A percentile compares a stretch with the other conserved stretches of the same genome.
Evolutionary conservation across 2,113 vertebrate species (phyloP).

Genomic region (mouse (Mus musculus)): GRCm39 chr9:65533501-65534000

Average conservation of each 20-base stretch:
- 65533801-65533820: neutral
- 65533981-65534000: neutral
- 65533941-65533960: neutral
- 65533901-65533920: neutral
- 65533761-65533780: neutral
- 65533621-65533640: neutral
- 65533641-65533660: neutral
- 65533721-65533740: neutral
- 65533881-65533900: neutral
- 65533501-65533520: neutral
- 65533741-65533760: neutral
- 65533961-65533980: neutral
- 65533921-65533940: neutral
- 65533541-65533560: neutral
- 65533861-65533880: neutral
- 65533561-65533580: slow-evolving; percentile 1
- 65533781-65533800: neutral
- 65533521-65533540: neutral
- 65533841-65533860: neutral
- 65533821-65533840: neutral
- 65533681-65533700: neutral
- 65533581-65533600: neutral
- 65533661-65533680: neutral
- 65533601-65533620: neutral
- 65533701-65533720: neutral